Evolutionary conservation across 2,888 invertebrate genomes (phyloP), one percentile per base, ranked within the genome.

Genomic region (Agonopterix subpropinquella): DNA sequence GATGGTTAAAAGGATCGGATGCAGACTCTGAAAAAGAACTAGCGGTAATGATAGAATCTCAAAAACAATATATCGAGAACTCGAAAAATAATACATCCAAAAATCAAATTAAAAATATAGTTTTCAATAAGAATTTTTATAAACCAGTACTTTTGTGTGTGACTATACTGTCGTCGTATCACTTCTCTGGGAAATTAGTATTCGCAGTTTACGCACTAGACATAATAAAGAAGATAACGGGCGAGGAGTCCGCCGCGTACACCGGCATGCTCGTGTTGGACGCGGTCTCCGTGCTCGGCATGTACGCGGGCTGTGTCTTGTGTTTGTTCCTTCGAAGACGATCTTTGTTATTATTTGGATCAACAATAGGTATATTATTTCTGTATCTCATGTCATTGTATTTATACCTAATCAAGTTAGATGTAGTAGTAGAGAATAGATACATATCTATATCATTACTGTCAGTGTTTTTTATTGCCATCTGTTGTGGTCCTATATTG

Each of bases 381-480:
- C 53, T 73, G 37, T 66, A 57, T 36, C 11, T 49, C 0, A 41
- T 73, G n/a, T 41, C 47, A n/a, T 35, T 18, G 8, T 47, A 47
- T 42, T 41, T 47, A 11, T 47, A 42, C 11, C 11, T 47, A n/a
- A 35, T 42, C 9, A 18, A 42, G 4, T 8, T 47, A 18, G 11
- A 18, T 7, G 11, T 47, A 4, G 10, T 47, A n/a, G 8, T 2
- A 13, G 47, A 47, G 9, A 41, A 28, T 60, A 67, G 1, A 41
- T 65, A 3, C 71, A 70, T 46, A 53, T 67, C 8, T 71, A 62
- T 45, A 13, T 11, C 45, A 1, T 41, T 56, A 8, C 47, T 56
- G n/a, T 13, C 41, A 8, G 43, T 11, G 5, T 53, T 41, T 42
- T 49, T 51, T 4, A 35, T 54, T 15, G 18, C 41, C 7, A 39